phyloP scores from a whole-genome alignment of 2,797 vertebrate genomes.

The Gambelia wislizenii region DNA sequence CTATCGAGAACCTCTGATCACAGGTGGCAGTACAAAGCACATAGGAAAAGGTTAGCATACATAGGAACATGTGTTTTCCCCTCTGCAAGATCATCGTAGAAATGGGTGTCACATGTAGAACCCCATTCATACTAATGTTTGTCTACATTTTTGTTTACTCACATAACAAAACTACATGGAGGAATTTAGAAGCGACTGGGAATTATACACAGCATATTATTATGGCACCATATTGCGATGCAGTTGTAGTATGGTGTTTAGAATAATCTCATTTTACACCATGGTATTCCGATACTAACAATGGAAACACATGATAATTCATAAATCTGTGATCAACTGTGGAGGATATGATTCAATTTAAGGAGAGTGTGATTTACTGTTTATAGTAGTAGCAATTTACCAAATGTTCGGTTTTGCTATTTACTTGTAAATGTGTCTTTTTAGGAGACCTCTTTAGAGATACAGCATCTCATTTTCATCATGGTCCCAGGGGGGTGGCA shows the following conservation, averaged over 20 bases:
- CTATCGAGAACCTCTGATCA: background rate
- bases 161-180: background rate
- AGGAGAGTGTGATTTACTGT: slow-evolving; percentile 45
- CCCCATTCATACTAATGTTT: background rate
- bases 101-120: background rate
- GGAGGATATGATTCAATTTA: slow-evolving; percentile 49
- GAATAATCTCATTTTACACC: background rate
- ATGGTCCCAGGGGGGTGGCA: slow-evolving; percentile 47
- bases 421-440: slow-evolving; percentile 66
- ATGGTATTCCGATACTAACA: slow-evolving; percentile 9
- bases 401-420: slow-evolving; percentile 63
- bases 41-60: background rate
- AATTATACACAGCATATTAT: background rate
- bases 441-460: slow-evolving; percentile 55
- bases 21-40: background rate
- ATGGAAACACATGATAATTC: slow-evolving; percentile 22
- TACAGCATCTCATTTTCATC: slow-evolving; percentile 56
- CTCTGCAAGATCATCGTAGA: background rate
- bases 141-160: background rate
- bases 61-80: background rate
- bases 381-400: slow-evolving; percentile 57
- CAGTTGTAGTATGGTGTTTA: background rate
- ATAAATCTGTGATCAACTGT: slow-evolving; percentile 1
- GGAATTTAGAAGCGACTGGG: background rate
- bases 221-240: background rate